Evolutionary conservation across 2,797 vertebrate species (phyloP).

Genomic region (Petrocephalus schoutedeni): DNA sequence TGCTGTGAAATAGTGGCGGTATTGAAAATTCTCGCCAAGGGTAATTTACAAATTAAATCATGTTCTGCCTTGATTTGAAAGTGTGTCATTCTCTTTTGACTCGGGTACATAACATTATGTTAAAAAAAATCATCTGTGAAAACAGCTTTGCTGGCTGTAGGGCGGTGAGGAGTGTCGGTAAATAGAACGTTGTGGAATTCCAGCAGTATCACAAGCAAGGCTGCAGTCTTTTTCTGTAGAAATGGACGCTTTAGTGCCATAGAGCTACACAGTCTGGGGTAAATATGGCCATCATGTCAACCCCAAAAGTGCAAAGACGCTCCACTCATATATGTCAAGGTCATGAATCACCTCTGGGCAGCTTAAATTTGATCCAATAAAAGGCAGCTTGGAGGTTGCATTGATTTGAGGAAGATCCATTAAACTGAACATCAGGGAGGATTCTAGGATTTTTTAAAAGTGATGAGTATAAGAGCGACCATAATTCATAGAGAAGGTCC

Average conservation of each 20-base stretch:
- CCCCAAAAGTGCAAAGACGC: not conserved
- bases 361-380: not conserved
- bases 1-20: not conserved
- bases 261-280: not conserved
- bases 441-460: not conserved
- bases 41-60: constrained; percentile 6
- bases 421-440: not conserved
- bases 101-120: not conserved
- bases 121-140: not conserved
- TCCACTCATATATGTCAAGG: not conserved
- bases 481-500: too few relatives aligned
- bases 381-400: not conserved
- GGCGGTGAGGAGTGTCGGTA: not conserved
- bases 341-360: not conserved
- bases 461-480: not conserved
- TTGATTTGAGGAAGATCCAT: not conserved
- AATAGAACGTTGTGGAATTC: not conserved
- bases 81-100: not conserved
- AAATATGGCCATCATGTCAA: not conserved
- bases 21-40: not conserved
- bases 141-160: not conserved
- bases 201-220: not conserved
- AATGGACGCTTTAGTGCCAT: not conserved
- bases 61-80: not conserved
- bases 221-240: not conserved